Conservation (phyloP, 35 echinoderm and acorn worm genomes). For the Acanthaster planci region DNA sequence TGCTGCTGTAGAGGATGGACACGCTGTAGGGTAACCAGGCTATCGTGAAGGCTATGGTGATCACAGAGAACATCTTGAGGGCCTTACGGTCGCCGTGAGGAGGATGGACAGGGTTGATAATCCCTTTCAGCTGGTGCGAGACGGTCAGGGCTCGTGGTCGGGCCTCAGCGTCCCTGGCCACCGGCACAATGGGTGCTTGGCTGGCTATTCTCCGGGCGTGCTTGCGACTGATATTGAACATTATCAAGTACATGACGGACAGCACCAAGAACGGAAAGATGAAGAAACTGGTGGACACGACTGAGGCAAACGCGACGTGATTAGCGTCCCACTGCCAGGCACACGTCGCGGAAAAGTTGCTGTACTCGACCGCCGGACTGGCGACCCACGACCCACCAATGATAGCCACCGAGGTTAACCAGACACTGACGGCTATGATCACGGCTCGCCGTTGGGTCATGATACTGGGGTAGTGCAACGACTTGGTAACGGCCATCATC, state of each 20-base stretch:
- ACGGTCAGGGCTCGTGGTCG: background rate
- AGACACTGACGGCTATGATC: background rate
- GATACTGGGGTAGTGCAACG: conserved; percentile 24
- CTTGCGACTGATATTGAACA: conserved; percentile 22
- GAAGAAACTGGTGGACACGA: conserved; percentile 13
- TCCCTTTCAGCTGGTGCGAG: background rate
- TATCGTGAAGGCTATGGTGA: conserved; percentile 37
- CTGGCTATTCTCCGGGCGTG: conserved; percentile 20
- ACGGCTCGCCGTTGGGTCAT: background rate
- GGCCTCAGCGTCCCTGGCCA: background rate
- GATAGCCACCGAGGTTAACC: background rate
- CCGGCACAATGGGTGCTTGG: background rate
- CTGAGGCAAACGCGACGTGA: background rate
- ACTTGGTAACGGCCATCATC: conserved; percentile 25
- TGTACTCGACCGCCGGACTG: conserved; percentile 31
- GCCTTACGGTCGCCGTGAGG: background rate
- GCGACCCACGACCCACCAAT: conserved; percentile 1
- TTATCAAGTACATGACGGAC: conserved; percentile 5
- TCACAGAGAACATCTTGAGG: conserved; percentile 23
- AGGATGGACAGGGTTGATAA: background rate
- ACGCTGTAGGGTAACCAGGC: conserved; percentile 41
- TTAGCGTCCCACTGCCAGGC: conserved; percentile 28
- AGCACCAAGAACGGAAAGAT: conserved; percentile 19
- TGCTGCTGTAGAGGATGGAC: conserved; percentile 1
- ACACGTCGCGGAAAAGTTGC: background rate